Conservation (phyloP, 2,888 invertebrate genomes). For the Synanthedon andrenaeformis region DNA sequence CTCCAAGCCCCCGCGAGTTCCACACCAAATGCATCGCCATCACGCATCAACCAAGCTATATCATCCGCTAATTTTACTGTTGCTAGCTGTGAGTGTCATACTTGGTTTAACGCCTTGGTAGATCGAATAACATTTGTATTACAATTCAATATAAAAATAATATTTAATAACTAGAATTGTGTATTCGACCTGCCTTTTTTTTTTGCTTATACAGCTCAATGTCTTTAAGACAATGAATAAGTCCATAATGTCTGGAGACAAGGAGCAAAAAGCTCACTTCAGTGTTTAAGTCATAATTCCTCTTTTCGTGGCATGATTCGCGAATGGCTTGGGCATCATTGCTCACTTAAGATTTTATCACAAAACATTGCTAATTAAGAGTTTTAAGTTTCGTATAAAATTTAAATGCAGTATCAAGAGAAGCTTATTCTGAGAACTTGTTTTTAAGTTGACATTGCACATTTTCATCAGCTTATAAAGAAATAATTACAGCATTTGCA, state of each 20-base stretch:
- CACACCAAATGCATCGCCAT: constrained; percentile 66
- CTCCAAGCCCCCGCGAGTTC: constrained; percentile 80
- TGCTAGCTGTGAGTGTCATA: constrained; percentile 74
- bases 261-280: constrained; percentile 30
- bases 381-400: no score
- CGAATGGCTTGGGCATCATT: no score
- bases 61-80: constrained; percentile 71
- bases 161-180: constrained; percentile 3
- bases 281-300: background rate
- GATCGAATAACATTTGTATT: constrained; percentile 19
- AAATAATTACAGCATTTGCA: no score
- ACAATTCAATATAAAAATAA: constrained; percentile 1
- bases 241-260: constrained; percentile 13
- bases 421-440: no score
- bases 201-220: constrained; percentile 41
- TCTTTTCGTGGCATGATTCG: no score
- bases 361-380: no score
- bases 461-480: no score
- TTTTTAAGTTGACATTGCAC: no score
- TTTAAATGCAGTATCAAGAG: no score
- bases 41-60: constrained; percentile 63
- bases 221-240: background rate
- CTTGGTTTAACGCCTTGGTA: constrained; percentile 44
- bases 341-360: no score
- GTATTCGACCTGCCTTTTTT: constrained; percentile 36